Evolutionary conservation across 64 coral and sea anemone genomes (phyloP), one percentile per base, ranked within the genome.

Genomic region (Pocillopora damicornis): DNA sequence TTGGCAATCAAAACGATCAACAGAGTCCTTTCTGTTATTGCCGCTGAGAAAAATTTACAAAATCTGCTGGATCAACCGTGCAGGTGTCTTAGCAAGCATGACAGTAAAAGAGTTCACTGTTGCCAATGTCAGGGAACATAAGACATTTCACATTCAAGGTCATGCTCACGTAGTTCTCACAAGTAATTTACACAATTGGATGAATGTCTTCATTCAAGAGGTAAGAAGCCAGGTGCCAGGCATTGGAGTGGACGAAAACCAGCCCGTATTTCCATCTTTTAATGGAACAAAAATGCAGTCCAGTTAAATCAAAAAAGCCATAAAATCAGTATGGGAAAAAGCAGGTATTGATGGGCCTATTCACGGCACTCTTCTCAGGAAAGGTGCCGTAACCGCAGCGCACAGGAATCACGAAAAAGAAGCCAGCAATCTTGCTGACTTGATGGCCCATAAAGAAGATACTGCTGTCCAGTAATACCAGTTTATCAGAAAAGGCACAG

Each of bases 381-480:
- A 96, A 68, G 83, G 84, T 23, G 90, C 90, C 12, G 90, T 96
- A 11, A 92, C 87, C 10, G 80, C 79, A 17, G 57, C 79, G 7
- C 87, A 92, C 37, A 58, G 12, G 11, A 95, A 83, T 15, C 62
- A 91, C 15, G 83, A 91, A 37, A 75, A 75, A 26, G 57, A 36
- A 8, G 61, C 45, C 60, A 63, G 45, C 16, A 81, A 89, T 30
- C 81, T 95, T 6, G 94, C 87, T 42, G 79, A 85, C 37, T 82
- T 91, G 5, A 75, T 95, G 56, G 89, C 81, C 25, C 94, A 95
- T 25, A 89, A 80, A 65, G 81, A 92, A 76, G 36, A 22, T 7
- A 95, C 93, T 18, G 89, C 86, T n/a, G 79, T 71, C 10, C 89
- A 89, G 75, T 89, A 94, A n/a, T 89, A 94, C 59, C 75, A n/a